Base-by-base conservation (phyloP, 2,888 invertebrate genomes). In the Cantharis rustica region DNA sequence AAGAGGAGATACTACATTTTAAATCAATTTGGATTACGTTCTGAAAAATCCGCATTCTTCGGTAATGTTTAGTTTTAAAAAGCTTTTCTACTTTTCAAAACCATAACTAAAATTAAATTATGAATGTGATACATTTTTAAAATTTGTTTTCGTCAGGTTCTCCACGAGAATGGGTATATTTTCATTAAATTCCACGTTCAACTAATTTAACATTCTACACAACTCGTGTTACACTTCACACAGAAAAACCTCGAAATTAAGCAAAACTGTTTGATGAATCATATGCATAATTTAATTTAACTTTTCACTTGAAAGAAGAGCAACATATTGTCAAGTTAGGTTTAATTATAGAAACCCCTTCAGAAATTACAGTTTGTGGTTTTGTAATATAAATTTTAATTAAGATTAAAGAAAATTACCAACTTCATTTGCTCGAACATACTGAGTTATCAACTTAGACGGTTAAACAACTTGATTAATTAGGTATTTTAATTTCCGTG, bases 351-450 rank as follows among this genome's bases (percentile, higher is more conserved):
- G 71, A 66, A 75, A 71, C 75, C 71, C 71, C 63, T 27, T 61
- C 64, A 71, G 71, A 71, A 75, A 70, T 71, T 75, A 68, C 75
- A 75, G 68, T 71, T 64, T 47, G 75, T 75, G 75, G 75, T 75
- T 75, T 75, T 71, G 68, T 71, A 20, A 71, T 68, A 69, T 15
- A 61, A 66, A 66, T 66, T 66, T 66, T 66, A 66, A 66, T 66
- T 66, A 66, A 23, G 64, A 66, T 66, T 66, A 23, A 66, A 66
- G 64, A 66, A 66, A 47, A 47, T 66, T 20, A 66, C 64, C 20
- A 66, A 66, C 64, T 66, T 16, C 64, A 66, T 66, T 66, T 66
- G 20, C 23, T 17, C 20, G 0, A 66, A 66, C 20, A 20, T 23
- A n/a, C 17, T n/a, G 15, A 66, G 64, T 23, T 16, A 47, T 47